A percentile compares a stretch with the other conserved stretches of the same genome.
These are phyloP conservation scores for Magallana nippona DNA, from an alignment of 2,888 invertebrate genomes.

Conservation along the genomic window DNA sequence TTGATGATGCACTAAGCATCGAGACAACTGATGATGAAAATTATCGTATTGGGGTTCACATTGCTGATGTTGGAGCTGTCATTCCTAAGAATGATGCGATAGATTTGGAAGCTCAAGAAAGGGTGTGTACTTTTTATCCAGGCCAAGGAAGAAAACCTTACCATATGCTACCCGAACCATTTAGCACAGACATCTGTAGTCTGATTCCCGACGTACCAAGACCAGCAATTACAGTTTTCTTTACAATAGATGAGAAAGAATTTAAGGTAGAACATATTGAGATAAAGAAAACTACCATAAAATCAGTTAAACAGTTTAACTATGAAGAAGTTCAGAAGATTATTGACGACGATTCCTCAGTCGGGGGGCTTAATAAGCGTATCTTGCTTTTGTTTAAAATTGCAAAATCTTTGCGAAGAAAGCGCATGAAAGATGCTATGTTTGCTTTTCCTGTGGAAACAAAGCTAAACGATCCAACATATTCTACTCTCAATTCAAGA, in stretches of 20 bases:
- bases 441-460: constrained; percentile 53
- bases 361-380: not conserved
- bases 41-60: constrained; percentile 54
- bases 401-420: constrained; percentile 48
- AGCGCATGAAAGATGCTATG: constrained; percentile 53
- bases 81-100: constrained; percentile 45
- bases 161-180: constrained; percentile 56
- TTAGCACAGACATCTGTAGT: constrained; percentile 50
- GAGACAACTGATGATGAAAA: constrained; percentile 39
- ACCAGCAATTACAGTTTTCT: constrained; percentile 56
- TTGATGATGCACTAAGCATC: constrained; percentile 58
- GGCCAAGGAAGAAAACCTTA: constrained; percentile 42
- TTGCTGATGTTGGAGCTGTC: constrained; percentile 56
- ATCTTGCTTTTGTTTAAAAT: constrained; percentile 47
- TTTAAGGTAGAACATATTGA: not conserved
- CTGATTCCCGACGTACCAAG: constrained; percentile 51
- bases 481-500: constrained; percentile 40
- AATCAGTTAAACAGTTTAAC: constrained; percentile 42
- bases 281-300: constrained; percentile 49
- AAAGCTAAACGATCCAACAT: constrained; percentile 44
- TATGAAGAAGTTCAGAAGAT: constrained; percentile 52
- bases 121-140: constrained; percentile 54
- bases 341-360: not conserved
- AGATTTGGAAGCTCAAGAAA: constrained; percentile 54
- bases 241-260: constrained; percentile 46